Percentiles rank a stretch among this genome's conserved stretches.
phyloP scores from a whole-genome alignment of 2,888 invertebrate genomes.

The Agrotis puta region DNA sequence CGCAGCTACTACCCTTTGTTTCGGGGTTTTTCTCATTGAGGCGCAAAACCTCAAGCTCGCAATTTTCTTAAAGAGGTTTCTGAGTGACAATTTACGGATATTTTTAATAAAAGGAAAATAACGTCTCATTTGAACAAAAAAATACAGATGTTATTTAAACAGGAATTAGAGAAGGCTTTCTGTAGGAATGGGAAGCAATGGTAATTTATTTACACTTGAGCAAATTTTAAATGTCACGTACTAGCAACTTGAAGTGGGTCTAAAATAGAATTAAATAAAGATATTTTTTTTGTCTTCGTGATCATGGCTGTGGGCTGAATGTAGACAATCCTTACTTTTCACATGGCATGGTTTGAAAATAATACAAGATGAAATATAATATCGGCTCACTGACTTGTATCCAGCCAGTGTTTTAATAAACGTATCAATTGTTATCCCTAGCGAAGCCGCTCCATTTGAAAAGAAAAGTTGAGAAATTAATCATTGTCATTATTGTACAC shows the following conservation, averaged over 20 bases:
- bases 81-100: constrained; percentile 57
- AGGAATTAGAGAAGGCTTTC: constrained; percentile 7
- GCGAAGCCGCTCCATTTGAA: too few species aligned
- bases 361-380: not conserved
- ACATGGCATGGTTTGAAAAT: not conserved
- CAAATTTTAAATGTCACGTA: not conserved
- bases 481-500: not conserved
- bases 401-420: not conserved
- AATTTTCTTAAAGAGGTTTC: constrained; percentile 59
- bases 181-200: not conserved
- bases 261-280: not conserved
- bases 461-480: not conserved
- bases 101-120: constrained; percentile 41
- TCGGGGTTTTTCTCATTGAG: constrained; percentile 41
- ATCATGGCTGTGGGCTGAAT: too few species aligned
- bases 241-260: constrained; percentile 6
- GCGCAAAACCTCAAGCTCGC: constrained; percentile 43
- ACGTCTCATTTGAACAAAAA: constrained; percentile 27
- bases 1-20: constrained; percentile 44
- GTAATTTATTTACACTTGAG: not conserved
- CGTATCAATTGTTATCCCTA: not conserved
- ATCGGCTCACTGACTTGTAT: not conserved
- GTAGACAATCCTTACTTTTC: not conserved
- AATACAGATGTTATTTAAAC: constrained; percentile 18
- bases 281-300: not conserved